A percentile compares a stretch with the other conserved stretches of the same genome.
phyloP scores from a whole-genome alignment of 37 sponge, comb jelly and placozoan genomes.

The Theonella swinhoei region DNA sequence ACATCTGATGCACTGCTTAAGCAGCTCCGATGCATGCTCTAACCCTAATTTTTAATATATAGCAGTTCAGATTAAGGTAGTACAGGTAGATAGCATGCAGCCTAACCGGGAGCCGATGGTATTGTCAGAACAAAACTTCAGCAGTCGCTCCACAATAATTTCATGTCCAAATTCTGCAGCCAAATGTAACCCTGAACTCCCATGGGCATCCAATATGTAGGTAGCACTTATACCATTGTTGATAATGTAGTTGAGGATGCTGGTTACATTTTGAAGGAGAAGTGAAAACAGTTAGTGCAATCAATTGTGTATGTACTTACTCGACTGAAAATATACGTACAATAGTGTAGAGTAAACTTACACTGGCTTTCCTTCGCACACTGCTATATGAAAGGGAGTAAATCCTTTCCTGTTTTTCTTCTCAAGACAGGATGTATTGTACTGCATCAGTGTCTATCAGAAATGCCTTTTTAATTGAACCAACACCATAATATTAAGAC shows the following conservation, averaged over 20 bases:
- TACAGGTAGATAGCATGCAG: too few relatives aligned
- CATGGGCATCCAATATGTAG: background rate
- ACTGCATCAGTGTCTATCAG: background rate
- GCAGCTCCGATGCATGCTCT: too few relatives aligned
- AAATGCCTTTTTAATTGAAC: background rate
- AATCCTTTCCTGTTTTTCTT: slow-evolving; percentile 5
- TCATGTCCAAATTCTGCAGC: slow-evolving; percentile 7
- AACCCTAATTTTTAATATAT: too few relatives aligned
- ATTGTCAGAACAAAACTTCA: background rate
- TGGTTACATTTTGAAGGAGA: too few relatives aligned
- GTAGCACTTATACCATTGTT: background rate
- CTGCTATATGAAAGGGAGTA: slow-evolving; percentile 30
- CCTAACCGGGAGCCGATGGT: background rate
- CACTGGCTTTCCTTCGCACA: background rate
- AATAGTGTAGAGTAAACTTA: background rate
- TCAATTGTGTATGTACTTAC: too few relatives aligned
- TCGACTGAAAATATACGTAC: too few relatives aligned
- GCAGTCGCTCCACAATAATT: background rate
- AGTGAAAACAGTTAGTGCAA: too few relatives aligned
- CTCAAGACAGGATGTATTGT: slow-evolving; percentile 6
- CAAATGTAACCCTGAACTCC: background rate
- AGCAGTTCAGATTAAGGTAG: too few relatives aligned
- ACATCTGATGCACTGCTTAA: too few relatives aligned
- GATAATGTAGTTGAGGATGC: slow-evolving; percentile 5
- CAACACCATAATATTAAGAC: background rate